Percentiles rank a stretch among this genome's conserved stretches.
Evolutionary conservation across 2,113 vertebrate genomes (phyloP).

Genomic region (Excalfactoria chinensis): DNA sequence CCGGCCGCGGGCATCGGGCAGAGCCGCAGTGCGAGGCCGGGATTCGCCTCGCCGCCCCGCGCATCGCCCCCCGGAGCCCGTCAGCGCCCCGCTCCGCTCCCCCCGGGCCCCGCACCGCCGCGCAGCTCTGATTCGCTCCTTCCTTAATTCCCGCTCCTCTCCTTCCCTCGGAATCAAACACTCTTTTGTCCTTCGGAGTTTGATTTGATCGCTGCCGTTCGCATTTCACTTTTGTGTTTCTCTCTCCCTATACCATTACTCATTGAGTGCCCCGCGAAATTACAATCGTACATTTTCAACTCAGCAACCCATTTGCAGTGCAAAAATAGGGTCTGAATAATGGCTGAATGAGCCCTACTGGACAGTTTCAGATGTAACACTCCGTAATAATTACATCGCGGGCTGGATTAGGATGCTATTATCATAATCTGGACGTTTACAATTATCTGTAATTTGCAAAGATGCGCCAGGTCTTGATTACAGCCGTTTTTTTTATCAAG

Average conservation of each 20-base stretch:
- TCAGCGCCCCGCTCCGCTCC: background rate
- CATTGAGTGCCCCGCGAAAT: constrained; percentile 96
- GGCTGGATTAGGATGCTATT: constrained; percentile 99
- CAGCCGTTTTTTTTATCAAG: constrained; percentile 92
- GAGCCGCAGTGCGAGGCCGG: too few species aligned
- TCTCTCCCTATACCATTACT: constrained; percentile 89
- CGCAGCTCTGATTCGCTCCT: constrained; percentile 74
- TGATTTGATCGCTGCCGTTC: constrained; percentile 84
- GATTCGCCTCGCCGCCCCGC: too few species aligned
- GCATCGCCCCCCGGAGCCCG: too few species aligned
- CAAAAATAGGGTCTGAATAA: constrained; percentile 97
- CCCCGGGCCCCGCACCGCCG: constrained; percentile 30
- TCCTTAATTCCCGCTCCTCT: constrained; percentile 80
- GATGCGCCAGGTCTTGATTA: constrained; percentile 99
- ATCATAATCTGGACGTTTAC: constrained; percentile 99
- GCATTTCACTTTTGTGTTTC: constrained; percentile 84
- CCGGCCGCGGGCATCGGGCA: background rate
- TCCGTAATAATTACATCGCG: constrained; percentile 99
- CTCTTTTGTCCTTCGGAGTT: constrained; percentile 82
- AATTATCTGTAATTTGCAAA: constrained; percentile 99
- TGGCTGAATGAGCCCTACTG: constrained; percentile 98
- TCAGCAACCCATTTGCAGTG: constrained; percentile 91
- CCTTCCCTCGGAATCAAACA: constrained; percentile 66
- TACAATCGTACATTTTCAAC: constrained; percentile 97
- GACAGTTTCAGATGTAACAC: constrained; percentile 99